These are phyloP conservation scores for Lacanobia wlatinum DNA, from an alignment of 2,888 invertebrate species.

Conservation along the genomic window DNA sequence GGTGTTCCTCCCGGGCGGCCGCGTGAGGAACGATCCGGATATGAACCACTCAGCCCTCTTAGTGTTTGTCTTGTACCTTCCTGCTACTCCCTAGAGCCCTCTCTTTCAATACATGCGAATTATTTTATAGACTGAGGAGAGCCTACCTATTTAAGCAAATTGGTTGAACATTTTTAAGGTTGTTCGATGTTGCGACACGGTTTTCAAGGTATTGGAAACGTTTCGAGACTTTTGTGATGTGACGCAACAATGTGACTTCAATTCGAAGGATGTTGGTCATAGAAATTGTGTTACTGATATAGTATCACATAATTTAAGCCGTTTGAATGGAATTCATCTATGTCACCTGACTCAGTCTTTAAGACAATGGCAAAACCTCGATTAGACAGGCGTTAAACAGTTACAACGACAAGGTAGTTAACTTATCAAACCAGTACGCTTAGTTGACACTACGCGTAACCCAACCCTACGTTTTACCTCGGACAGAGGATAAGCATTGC, in stretches of 20 bases:
- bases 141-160: not conserved
- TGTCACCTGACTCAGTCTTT: no score
- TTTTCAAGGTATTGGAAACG: not conserved
- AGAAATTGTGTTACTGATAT: not conserved
- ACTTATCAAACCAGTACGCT: no score
- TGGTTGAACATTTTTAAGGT: not conserved
- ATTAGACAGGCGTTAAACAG: no score
- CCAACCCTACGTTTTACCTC: no score
- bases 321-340: no score
- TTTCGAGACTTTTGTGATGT: not conserved
- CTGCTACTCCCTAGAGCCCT: conserved; percentile 54
- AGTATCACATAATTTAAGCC: no score
- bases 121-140: conserved; percentile 21
- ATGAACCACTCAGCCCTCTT: conserved; percentile 80
- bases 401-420: no score
- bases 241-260: not conserved
- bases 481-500: no score
- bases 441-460: no score
- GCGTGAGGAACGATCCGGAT: conserved; percentile 78
- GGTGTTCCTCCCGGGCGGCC: conserved; percentile 60
- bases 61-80: conserved; percentile 74
- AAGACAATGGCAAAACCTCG: no score
- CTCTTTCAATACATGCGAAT: conserved; percentile 17
- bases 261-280: not conserved
- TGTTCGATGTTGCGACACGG: not conserved